Base-by-base conservation (phyloP, 2,888 invertebrate genomes). In the Cecidostiba fungosa region DNA sequence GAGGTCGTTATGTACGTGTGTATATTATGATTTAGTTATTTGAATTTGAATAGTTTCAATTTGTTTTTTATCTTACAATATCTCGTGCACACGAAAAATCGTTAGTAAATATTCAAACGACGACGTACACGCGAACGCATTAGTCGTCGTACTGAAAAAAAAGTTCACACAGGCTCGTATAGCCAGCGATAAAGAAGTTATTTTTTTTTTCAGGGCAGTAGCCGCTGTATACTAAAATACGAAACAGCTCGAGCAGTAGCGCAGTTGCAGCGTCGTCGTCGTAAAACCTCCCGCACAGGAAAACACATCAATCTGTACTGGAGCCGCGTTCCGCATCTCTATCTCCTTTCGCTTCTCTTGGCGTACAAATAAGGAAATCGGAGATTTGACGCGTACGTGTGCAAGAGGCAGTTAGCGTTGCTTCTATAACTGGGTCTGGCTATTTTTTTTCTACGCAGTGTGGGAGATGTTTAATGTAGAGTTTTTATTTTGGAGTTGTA, bases 351-450 rank as follows among this genome's bases (percentile, higher is more conserved):
- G 6, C 12, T n/a, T 74, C 26, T 47, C n/a, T 47, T 0, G 23
- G 14, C 59, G 59, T 23, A 59, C 54, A n/a, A 59, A 59, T 59
- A 70, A 62, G 77, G 77, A 83, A 83, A 77, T 83, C 72, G 77
- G 77, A 83, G 77, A 83, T 36, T 47, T 69, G 77, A 82, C 69
- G 59, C 54, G 36, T 29, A n/a, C 36, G 36, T 16, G 79, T 19
- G 14, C 66, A 14, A 14, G 72, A 23, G 72, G 72, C 14, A 23
- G n/a, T 43, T n/a, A 39, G 23, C 36, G 36, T 3, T n/a, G 39
- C 23, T 39, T 23, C 39, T 19, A 14, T n/a, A 23, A 12, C 14
- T 23, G 26, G 72, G n/a, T 4, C 6, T 6, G 54, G n/a, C 12
- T 43, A 43, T 43, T 72, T n/a, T 39, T 43, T 8, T 43, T 12